These are phyloP conservation scores for Conops quadrifasciatus DNA, from an alignment of 2,888 invertebrate species.

Conservation along the genomic window DNA sequence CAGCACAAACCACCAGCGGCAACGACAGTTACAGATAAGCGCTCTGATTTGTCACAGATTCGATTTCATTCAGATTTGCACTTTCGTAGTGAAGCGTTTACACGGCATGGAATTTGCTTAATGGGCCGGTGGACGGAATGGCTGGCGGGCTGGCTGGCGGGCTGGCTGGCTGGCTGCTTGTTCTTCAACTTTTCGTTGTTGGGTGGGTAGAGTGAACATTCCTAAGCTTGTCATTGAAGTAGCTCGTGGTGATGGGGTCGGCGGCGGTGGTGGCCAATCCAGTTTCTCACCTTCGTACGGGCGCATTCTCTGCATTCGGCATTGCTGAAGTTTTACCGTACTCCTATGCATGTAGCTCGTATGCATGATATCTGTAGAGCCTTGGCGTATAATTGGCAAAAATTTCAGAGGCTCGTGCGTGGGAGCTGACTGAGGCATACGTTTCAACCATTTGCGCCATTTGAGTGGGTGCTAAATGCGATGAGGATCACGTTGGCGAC, in stretches of 20 bases:
- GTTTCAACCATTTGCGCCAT: neutral
- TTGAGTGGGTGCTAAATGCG: constrained; percentile 35
- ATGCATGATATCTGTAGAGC: neutral
- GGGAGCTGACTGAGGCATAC: constrained; percentile 13
- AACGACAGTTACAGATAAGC: constrained; percentile 34
- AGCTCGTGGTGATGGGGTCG: constrained; percentile 7
- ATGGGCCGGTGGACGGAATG: no score
- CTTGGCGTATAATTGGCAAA: neutral
- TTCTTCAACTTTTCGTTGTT: neutral
- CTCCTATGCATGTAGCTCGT: no score
- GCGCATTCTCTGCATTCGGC: constrained; percentile 22
- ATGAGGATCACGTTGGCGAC: constrained; percentile 31
- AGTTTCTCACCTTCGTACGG: constrained; percentile 37
- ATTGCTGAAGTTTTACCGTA: constrained; percentile 37
- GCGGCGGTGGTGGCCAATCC: constrained; percentile 26
- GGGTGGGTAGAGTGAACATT: neutral
- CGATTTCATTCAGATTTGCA: constrained; percentile 33
- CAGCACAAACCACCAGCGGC: constrained; percentile 3
- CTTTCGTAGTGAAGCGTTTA: no score
- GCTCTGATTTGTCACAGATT: constrained; percentile 43
- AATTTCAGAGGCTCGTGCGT: neutral
- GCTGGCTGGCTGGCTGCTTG: neutral
- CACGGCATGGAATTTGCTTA: constrained; percentile 9
- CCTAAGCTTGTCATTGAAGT: constrained; percentile 19
- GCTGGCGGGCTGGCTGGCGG: neutral